Percentiles rank a stretch among this genome's conserved stretches.
Conservation (phyloP, 2,113 vertebrate genomes). For the Megaptera novaeangliae region DNA sequence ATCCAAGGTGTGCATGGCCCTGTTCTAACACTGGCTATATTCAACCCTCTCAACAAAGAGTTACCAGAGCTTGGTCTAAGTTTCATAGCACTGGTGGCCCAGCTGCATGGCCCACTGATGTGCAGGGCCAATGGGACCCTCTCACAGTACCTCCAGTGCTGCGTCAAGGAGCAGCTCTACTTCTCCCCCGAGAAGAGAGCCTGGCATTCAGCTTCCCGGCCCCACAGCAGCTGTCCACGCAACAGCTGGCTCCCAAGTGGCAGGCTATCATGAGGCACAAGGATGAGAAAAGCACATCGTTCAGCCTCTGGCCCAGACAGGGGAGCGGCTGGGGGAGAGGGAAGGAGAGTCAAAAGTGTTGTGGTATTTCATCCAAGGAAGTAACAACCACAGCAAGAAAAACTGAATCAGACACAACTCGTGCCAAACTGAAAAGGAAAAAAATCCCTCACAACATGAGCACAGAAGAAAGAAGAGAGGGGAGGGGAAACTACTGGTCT, state of each 20-base stretch:
- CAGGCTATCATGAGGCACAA: constrained; percentile 62
- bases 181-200: constrained; percentile 60
- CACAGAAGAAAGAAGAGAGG: not conserved
- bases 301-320: constrained; percentile 62
- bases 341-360: constrained; percentile 6
- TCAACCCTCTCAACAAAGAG: constrained; percentile 44
- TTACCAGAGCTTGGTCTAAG: constrained; percentile 45
- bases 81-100: constrained; percentile 35
- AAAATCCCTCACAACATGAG: not conserved
- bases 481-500: not conserved
- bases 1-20: constrained; percentile 10
- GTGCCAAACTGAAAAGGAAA: not conserved
- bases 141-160: constrained; percentile 50
- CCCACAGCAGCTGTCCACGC: constrained; percentile 76
- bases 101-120: constrained; percentile 58
- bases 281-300: constrained; percentile 71
- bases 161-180: constrained; percentile 56
- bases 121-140: constrained; percentile 64
- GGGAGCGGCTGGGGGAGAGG: not conserved
- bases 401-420: constrained; percentile 15
- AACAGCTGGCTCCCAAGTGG: constrained; percentile 82
- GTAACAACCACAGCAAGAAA: constrained; percentile 44
- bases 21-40: constrained; percentile 19
- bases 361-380: constrained; percentile 55
- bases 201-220: constrained; percentile 72